phyloP scores from a whole-genome alignment of 2,888 invertebrate species.

The Escarpia spicata region DNA sequence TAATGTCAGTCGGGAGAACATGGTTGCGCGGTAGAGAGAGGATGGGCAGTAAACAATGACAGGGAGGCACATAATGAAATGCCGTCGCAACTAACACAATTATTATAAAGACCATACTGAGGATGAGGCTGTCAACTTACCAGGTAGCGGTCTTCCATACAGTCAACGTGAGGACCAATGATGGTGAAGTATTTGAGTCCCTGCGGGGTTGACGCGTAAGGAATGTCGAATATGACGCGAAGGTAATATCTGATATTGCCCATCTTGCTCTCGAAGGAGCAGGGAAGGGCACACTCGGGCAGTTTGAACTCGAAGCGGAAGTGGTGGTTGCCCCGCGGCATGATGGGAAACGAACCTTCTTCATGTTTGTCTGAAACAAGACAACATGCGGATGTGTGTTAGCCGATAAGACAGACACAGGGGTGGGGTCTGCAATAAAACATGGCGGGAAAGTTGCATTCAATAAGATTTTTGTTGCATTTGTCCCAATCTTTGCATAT shows the following conservation, averaged over 20 bases:
- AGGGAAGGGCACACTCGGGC: constrained; percentile 79
- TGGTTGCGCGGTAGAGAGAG: not conserved
- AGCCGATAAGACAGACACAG: not conserved
- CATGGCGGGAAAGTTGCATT: not conserved
- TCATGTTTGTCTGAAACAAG: constrained; percentile 56
- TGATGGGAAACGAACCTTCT: constrained; percentile 68
- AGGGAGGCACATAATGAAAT: not conserved
- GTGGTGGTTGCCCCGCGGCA: constrained; percentile 77
- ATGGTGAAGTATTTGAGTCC: constrained; percentile 83
- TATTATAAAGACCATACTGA: not conserved
- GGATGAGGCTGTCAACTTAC: constrained; percentile 65
- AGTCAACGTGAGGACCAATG: constrained; percentile 81
- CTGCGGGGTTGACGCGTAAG: constrained; percentile 81
- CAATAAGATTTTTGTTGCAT: too few species aligned
- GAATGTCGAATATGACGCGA: constrained; percentile 75
- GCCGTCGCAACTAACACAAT: not conserved
- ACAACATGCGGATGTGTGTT: not conserved
- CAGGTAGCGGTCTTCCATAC: constrained; percentile 82
- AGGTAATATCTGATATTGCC: constrained; percentile 78
- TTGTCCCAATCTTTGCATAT: not conserved
- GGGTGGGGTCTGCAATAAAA: not conserved
- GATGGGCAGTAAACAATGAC: not conserved
- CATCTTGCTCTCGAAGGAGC: constrained; percentile 80
- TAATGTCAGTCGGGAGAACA: not conserved
- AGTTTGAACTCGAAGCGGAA: constrained; percentile 78